Evolutionary conservation across 2,797 vertebrate genomes (phyloP), one percentile per base, ranked within the genome.

Genomic region (Dallia pectoralis): DNA sequence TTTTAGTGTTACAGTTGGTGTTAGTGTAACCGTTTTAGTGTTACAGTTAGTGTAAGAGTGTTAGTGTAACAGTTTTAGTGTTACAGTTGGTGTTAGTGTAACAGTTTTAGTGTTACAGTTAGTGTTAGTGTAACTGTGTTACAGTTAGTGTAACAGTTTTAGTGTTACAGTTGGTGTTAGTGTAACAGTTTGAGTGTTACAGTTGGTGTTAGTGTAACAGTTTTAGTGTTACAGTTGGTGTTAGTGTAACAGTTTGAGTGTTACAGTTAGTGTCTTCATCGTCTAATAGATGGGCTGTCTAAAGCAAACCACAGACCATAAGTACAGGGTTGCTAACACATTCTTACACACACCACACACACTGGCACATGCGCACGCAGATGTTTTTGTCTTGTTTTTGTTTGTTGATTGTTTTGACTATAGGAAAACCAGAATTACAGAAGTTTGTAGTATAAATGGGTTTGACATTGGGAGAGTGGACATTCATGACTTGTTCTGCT

Each of bases 351-450:
- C 51, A 56, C 18, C 4, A 56, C 22, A 25, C 53, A 56, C n/a
- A 82, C 68, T 78, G 80, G 69, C 49, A 51, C 53, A 56, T n/a
- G 25, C 53, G 12, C 7, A 12, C 51, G 12, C 51, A 40, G 72
- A 79, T 81, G 81, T 72, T n/a, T 70, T 49, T 69, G 33, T 80
- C 78, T 76, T 76, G 72, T 82, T 82, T 74, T 70, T 74, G 77
- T 77, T 44, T 75, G 75, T 77, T 75, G 75, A 71, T 29, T 6
- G 75, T 29, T 70, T 75, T 75, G 74, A 40, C 69, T 76, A 30
- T 75, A 79, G 79, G 77, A 88, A 84, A 86, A 80, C 40, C 4
- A 69, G 68, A 29, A 67, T 82, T 79, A 74, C 16, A 0, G 64
- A 69, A 78, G 9, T 18, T 9, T 8, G 61, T 64, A 19, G 9